Conservation (phyloP, 2,797 vertebrate species). For the Scolopax rusticola region DNA sequence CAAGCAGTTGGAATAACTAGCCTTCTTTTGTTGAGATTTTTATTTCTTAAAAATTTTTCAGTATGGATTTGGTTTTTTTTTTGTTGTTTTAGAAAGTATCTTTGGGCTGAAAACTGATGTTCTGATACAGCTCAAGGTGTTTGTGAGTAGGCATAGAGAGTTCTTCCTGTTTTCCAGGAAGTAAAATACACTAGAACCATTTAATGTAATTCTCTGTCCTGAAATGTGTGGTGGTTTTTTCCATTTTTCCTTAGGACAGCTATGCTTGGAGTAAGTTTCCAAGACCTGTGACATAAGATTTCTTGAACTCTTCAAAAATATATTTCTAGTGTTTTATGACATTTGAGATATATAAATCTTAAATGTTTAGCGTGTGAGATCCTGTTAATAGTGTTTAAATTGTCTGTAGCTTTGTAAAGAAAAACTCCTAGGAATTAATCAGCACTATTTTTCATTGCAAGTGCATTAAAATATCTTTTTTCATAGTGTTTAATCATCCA, state of each 20-base stretch:
- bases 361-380: background rate
- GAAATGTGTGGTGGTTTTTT: background rate
- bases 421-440: background rate
- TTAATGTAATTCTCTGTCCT: background rate
- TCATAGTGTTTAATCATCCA: background rate
- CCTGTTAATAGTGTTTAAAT: background rate
- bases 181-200: background rate
- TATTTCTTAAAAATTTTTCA: background rate
- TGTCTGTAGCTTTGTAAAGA: background rate
- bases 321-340: background rate
- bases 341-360: rapidly evolving
- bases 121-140: background rate
- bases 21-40: background rate
- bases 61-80: background rate
- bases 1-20: background rate
- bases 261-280: background rate
- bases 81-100: background rate
- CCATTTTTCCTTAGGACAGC: background rate
- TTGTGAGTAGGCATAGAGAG: background rate
- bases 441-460: background rate
- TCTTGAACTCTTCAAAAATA: background rate
- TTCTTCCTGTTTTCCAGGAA: background rate
- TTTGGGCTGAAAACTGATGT: background rate
- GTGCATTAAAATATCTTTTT: background rate
- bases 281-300: background rate